Evolutionary conservation across 2,888 invertebrate genomes (phyloP), one percentile per base, ranked within the genome.

Genomic region (Lasioglossum calceatum): DNA sequence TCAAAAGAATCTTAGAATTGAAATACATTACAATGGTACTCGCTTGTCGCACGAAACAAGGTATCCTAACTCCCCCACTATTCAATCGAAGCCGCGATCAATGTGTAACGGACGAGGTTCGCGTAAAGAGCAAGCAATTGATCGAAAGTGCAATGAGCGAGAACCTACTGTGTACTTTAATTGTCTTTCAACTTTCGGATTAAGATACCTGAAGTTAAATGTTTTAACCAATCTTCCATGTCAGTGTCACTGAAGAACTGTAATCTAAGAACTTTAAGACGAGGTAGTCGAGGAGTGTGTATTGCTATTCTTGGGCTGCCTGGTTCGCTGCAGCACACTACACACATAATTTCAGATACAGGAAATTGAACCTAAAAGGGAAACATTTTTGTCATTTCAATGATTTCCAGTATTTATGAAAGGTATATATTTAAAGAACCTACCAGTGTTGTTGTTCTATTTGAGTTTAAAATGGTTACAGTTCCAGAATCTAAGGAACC

Each of bases 171-270:
- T 54, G 10, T 54, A n/a, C 19, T 42, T 23, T 23, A 19, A 75
- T 32, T 74, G 32, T 61, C 44, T 27, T 71, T 42, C 1, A 70
- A 32, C 23, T 27, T 54, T 47, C 47, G 32, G 14, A n/a, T 36
- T 19, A 23, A 36, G 42, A 67, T 95, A 95, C 96, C 96, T 88
- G 97, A 97, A 23, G 97, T 97, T 91, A 98, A 96, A 94, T 98
- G 97, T 85, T 97, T 97, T 82, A 98, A 96, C 98, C 98, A 98
- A 94, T 98, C 98, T 95, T 98, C 98, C 95, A 98, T 97, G 95
- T 98, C 98, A 87, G 97, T 97, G 95, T 98, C 98, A 90, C 98
- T 97, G 79, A 96, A 96, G 94, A 98, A 98, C 93, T 98, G 97
- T 84, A 98, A 95, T 94, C 97, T 97, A 70, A 98, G 96, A 12